A percentile compares a stretch with the other conserved stretches of the same genome.
phyloP scores from a whole-genome alignment of 2,113 vertebrate species.

The Nanorana parkeri region DNA sequence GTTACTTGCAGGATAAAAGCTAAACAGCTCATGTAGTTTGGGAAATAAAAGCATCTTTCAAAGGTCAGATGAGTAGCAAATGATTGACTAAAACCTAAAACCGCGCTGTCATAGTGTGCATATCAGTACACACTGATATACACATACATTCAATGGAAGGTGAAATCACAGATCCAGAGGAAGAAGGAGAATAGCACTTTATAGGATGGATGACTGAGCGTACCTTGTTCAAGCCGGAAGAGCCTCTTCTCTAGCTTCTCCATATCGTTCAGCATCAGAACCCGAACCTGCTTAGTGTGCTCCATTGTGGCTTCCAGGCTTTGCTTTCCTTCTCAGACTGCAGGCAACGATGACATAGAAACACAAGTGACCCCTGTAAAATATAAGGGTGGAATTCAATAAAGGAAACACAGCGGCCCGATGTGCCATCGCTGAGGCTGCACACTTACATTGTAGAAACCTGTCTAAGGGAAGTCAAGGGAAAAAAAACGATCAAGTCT shows the following conservation, averaged over 20 bases:
- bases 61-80: too few relatives aligned
- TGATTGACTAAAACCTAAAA: too few relatives aligned
- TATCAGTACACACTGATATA: too few relatives aligned
- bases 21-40: too few relatives aligned
- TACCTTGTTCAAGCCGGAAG: conserved; percentile 89
- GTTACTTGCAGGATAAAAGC: too few relatives aligned
- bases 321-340: conserved; percentile 63
- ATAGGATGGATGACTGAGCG: conserved; percentile 16
- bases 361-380: conserved; percentile 60
- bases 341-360: conserved; percentile 54
- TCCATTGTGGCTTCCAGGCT: conserved; percentile 70
- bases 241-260: conserved; percentile 85
- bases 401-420: neutral
- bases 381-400: conserved; percentile 55
- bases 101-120: too few relatives aligned
- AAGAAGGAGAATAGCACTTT: too few relatives aligned
- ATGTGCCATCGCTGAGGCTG: neutral
- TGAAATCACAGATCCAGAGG: too few relatives aligned
- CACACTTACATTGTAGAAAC: conserved; percentile 29
- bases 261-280: conserved; percentile 83
- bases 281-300: conserved; percentile 74
- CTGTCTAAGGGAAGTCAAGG: neutral
- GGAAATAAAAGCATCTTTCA: too few relatives aligned
- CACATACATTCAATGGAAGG: too few relatives aligned
- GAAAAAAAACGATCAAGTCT: neutral